These are phyloP conservation scores for Limonius californicus DNA, from an alignment of 1,140 invertebrate species.

Conservation along the genomic window DNA sequence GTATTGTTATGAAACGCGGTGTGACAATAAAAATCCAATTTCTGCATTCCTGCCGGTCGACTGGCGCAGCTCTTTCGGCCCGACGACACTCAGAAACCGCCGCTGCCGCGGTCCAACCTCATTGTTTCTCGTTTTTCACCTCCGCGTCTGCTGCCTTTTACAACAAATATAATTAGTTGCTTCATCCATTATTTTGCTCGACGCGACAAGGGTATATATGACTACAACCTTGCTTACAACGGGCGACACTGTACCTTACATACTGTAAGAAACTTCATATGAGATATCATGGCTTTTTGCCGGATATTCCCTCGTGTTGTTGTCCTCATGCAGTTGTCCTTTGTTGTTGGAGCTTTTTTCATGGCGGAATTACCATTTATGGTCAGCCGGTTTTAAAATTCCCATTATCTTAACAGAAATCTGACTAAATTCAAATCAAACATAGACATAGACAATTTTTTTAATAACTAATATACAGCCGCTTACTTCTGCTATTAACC, in stretches of 20 bases:
- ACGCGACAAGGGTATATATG: constrained; percentile 3
- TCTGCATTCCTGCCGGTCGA: constrained; percentile 35
- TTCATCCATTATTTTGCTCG: constrained; percentile 26
- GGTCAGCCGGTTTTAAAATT: too few relatives aligned
- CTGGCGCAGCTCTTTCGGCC: constrained; percentile 16
- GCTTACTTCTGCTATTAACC: too few relatives aligned
- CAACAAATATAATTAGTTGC: constrained; percentile 38
- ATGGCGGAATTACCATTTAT: too few relatives aligned
- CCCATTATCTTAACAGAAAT: too few relatives aligned
- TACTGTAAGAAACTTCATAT: constrained; percentile 9
- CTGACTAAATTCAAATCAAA: too few relatives aligned
- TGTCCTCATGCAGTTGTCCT: not conserved
- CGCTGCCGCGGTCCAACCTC: constrained; percentile 17
- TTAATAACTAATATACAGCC: too few relatives aligned
- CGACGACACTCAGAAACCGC: constrained; percentile 21
- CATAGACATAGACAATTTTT: too few relatives aligned
- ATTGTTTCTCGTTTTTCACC: constrained; percentile 29
- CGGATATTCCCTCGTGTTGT: not conserved
- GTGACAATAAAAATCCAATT: constrained; percentile 43
- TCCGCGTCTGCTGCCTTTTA: constrained; percentile 28
- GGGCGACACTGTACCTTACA: not conserved
- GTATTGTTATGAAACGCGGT: constrained; percentile 24
- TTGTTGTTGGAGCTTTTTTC: not conserved
- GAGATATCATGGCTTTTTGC: not conserved
- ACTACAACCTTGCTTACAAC: constrained; percentile 12